Percentiles rank a stretch among this genome's conserved stretches.
Conservation (phyloP, 2,113 vertebrate genomes). For the Chitala chitala region DNA sequence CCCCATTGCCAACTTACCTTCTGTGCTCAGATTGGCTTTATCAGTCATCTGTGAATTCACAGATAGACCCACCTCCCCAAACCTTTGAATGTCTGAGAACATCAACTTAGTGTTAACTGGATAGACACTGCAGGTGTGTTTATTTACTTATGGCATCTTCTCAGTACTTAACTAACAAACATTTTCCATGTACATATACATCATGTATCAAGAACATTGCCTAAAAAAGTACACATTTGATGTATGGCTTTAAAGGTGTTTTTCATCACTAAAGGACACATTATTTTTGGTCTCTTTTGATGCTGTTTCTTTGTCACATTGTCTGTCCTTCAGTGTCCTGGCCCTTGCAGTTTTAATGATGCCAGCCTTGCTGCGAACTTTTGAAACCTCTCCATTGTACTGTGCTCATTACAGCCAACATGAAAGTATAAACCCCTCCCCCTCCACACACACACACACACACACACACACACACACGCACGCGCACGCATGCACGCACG, state of each 20-base stretch:
- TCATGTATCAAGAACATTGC: too few species aligned
- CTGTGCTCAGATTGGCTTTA: too few species aligned
- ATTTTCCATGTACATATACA: background rate
- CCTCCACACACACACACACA: background rate
- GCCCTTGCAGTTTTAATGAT: constrained; percentile 26
- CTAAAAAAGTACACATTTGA: too few species aligned
- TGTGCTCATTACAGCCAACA: constrained; percentile 42
- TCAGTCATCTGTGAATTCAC: too few species aligned
- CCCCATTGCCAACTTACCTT: too few species aligned
- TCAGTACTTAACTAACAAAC: background rate
- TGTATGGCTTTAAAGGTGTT: background rate
- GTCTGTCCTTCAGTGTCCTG: constrained; percentile 24
- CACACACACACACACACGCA: background rate
- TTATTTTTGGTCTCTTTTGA: too few species aligned
- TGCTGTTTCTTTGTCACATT: background rate
- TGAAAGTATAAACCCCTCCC: background rate
- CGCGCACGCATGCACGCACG: too few species aligned
- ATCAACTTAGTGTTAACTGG: background rate
- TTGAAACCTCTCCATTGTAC: constrained; percentile 20
- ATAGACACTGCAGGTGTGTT: background rate
- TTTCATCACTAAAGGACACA: too few species aligned
- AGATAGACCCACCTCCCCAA: too few species aligned
- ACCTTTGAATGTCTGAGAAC: too few species aligned
- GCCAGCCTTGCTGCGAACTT: constrained; percentile 38
- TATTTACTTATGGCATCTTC: background rate